phyloP scores from a whole-genome alignment of 2,113 vertebrate genomes.

The Emberiza fucata region DNA sequence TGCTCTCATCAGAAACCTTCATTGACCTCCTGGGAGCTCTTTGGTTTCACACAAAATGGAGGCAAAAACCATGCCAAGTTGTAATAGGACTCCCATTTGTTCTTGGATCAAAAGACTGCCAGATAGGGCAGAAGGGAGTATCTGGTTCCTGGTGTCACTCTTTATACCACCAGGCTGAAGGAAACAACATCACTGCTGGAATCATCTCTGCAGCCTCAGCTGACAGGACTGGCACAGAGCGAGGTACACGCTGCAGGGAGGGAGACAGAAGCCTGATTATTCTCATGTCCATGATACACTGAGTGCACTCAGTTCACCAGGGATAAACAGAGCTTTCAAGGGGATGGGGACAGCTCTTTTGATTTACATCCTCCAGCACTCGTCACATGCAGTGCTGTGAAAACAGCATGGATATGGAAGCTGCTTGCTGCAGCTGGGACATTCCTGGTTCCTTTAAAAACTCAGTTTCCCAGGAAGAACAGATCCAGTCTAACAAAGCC shows the following conservation, averaged over 20 bases:
- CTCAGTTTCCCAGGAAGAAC: not conserved
- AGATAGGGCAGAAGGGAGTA: not conserved
- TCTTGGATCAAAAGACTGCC: not conserved
- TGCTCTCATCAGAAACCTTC: not conserved
- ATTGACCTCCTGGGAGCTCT: not conserved
- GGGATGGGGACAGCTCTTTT: conserved; percentile 2
- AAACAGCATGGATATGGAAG: not conserved
- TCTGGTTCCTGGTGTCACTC: conserved; percentile 19
- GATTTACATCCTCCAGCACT: conserved; percentile 21
- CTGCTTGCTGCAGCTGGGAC: not conserved
- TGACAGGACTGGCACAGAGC: conserved; percentile 12
- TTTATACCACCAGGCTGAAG: not conserved
- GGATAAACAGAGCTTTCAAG: conserved; percentile 49
- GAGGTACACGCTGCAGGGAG: not conserved
- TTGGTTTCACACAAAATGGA: not conserved
- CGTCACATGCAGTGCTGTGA: not conserved
- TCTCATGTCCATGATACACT: not conserved
- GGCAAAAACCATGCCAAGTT: not conserved
- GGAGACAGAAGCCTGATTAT: conserved; percentile 40
- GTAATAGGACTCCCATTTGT: not conserved
- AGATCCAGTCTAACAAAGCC: not conserved
- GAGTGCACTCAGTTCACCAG: not conserved
- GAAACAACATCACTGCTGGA: not conserved
- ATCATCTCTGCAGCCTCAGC: conserved; percentile 39
- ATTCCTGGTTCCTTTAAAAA: not conserved